Evolutionary conservation across 2,888 invertebrate species (phyloP).

Genomic region (Cartodere bifasciata): DNA sequence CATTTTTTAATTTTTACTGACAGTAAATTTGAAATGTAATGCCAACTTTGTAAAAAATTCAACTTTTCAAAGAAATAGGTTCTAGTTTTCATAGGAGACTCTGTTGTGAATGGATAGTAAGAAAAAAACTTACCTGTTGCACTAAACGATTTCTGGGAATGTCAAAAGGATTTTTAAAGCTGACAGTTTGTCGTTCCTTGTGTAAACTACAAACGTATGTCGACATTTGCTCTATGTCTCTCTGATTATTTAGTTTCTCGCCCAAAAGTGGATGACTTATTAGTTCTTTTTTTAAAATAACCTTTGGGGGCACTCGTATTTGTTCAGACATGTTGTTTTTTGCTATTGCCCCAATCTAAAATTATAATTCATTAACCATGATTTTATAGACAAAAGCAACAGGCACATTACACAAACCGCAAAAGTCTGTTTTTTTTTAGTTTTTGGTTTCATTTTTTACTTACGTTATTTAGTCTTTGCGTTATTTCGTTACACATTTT

Average conservation of each 20-base stretch:
- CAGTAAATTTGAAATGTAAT: too few species aligned
- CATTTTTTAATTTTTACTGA: too few species aligned
- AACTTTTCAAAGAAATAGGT: too few species aligned
- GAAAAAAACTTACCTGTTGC: conserved; percentile 66
- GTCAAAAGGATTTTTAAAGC: conserved; percentile 91
- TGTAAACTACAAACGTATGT: conserved; percentile 59
- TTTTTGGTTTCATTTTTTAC: too few species aligned
- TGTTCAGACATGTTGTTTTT: conserved; percentile 28
- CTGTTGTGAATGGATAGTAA: too few species aligned
- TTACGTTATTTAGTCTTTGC: conserved; percentile 41
- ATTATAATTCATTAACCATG: neutral
- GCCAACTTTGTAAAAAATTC: too few species aligned
- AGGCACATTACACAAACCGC: too few species aligned
- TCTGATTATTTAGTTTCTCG: conserved; percentile 69
- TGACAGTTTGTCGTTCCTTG: conserved; percentile 42
- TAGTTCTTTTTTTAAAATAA: conserved; percentile 59
- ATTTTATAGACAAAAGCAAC: neutral
- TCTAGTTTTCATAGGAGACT: too few species aligned
- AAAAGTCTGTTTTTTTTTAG: too few species aligned
- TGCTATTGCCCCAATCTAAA: neutral
- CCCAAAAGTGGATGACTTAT: conserved; percentile 69
- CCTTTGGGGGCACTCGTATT: conserved; percentile 40
- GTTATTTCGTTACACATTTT: conserved; percentile 71
- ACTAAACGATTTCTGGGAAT: conserved; percentile 78
- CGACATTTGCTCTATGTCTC: conserved; percentile 63